phyloP scores from a whole-genome alignment of 2,113 vertebrate species.

The Crotophaga sulcirostris region DNA sequence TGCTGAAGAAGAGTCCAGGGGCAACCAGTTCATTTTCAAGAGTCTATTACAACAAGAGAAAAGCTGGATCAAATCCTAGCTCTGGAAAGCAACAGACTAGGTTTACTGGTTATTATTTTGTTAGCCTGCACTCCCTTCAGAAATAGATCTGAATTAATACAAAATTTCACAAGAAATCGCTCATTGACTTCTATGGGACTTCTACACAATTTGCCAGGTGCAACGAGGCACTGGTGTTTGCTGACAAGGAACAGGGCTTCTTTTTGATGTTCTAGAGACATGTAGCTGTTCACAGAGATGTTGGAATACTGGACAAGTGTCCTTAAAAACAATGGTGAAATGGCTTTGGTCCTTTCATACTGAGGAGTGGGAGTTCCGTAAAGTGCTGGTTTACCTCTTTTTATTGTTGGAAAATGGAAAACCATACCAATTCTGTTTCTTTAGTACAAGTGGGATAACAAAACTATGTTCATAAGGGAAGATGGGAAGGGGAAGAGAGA shows the following conservation, averaged over 20 bases:
- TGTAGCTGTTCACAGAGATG: neutral
- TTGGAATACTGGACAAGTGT: neutral
- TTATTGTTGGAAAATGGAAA: neutral
- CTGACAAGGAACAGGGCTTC: neutral
- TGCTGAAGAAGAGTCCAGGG: neutral
- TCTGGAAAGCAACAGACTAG: neutral
- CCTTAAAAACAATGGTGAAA: neutral
- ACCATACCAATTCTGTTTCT: neutral
- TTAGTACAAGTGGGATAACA: neutral
- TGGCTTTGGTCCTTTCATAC: neutral
- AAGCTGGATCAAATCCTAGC: neutral
- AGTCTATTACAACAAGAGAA: neutral
- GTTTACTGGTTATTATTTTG: neutral
- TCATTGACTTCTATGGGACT: neutral
- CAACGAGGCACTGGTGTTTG: neutral
- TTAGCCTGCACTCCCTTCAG: neutral
- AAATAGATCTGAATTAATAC: neutral
- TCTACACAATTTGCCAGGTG: neutral
- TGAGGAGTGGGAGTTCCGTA: neutral
- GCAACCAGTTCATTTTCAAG: neutral
- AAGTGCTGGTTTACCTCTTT: neutral
- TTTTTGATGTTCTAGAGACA: neutral
- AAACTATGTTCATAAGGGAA: neutral
- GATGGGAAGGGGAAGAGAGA: neutral
- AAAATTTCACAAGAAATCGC: neutral